Conservation (phyloP, 2,113 vertebrate genomes). For the Ovibos moschatus region DNA sequence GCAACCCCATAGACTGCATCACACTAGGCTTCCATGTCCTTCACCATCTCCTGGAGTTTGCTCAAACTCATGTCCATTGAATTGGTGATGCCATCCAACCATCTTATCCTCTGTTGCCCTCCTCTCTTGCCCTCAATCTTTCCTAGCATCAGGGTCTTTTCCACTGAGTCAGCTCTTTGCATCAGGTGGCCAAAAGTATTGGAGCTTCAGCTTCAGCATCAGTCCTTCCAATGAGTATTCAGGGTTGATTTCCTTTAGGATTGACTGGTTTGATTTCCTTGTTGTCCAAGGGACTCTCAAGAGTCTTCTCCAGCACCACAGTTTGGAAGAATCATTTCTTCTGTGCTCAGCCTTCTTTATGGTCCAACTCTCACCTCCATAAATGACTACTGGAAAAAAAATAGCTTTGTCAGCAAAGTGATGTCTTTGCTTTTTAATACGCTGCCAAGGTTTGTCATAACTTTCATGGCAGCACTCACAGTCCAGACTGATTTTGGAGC, state of each 20-base stretch:
- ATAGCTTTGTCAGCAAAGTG: neutral
- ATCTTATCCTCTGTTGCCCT: neutral
- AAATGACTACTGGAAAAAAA: neutral
- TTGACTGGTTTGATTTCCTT: neutral
- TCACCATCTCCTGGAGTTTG: neutral
- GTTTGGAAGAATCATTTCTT: neutral
- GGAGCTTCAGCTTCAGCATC: neutral
- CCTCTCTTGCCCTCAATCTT: neutral
- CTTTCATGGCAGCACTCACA: neutral
- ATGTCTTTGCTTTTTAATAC: neutral
- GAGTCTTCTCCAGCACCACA: neutral
- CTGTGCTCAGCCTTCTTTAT: neutral
- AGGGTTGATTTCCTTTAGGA: neutral
- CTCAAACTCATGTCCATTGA: neutral
- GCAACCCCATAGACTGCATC: neutral
- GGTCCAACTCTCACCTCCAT: neutral
- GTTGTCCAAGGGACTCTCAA: neutral
- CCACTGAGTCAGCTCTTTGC: neutral
- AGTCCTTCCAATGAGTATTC: neutral
- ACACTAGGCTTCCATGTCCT: neutral
- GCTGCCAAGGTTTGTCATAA: neutral
- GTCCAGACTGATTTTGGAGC: neutral
- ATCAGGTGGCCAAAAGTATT: neutral
- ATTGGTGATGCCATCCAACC: neutral
- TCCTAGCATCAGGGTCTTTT: neutral